Evolutionary conservation across 1,140 invertebrate species (phyloP), one percentile per base, ranked within the genome.

Genomic region (Idris sp.): DNA sequence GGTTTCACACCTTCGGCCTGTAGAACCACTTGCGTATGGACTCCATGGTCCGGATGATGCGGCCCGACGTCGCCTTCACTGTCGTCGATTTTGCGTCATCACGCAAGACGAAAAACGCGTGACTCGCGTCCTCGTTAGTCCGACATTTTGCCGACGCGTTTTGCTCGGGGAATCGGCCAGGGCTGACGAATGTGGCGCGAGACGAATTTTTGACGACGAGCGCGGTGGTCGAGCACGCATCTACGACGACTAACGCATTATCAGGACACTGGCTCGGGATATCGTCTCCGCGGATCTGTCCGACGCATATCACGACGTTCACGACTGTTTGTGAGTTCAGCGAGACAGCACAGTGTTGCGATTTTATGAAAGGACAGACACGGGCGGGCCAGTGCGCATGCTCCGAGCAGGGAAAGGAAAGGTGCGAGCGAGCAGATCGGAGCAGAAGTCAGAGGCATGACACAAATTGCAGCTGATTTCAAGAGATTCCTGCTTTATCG

Each of bases 21-120:
- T n/a, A n/a, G n/a, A n/a, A n/a, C n/a, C 19, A 22, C 19, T 22
- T 22, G 19, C 95, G 90, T 79, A 96, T 90, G 76, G 94, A 96
- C 89, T 96, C 93, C 95, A 96, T 96, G 77, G 67, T 71, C 67
- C 56, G 46, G 65, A 30, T 40, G 64, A 65, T 65, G 53, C 30
- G 74, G 71, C 68, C 74, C 54, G 56, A 49, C 62, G 62, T 51
- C 40, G 64, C 38, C 36, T 53, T 65, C 54, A 53, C 59, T 51
- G 69, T 48, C 59, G 59, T 31, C 46, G 44, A 30, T 53, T 72
- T 77, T 77, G 76, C 74, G 69, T 72, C 79, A 81, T 79, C 72
- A 38, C 74, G 77, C 46, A 36, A 43, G 22, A 26, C 48, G 49
- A 54, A 54, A 51, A 56, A 68, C 54, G 43, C 64, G 40, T 56